Evolutionary conservation across 30 jellyfish, hydroid and myxozoan species (phyloP).

Genomic region (Aurelia coerulea): DNA sequence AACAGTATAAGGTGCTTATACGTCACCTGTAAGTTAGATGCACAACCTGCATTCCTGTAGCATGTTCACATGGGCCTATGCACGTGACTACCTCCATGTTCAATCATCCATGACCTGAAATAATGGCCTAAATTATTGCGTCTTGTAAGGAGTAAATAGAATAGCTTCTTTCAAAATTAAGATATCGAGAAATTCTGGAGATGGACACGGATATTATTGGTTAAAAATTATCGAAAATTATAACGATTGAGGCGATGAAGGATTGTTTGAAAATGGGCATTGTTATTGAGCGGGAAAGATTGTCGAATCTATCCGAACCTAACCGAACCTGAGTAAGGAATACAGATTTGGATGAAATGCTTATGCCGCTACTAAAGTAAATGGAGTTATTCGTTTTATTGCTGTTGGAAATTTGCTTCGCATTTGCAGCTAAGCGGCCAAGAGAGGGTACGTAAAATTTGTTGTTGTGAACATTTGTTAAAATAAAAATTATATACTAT

Average conservation of each 20-base stretch:
- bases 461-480: too few species aligned
- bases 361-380: neutral
- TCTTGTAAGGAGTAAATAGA: neutral
- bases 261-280: too few species aligned
- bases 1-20: conserved; percentile 9
- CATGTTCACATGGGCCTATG: conserved; percentile 40
- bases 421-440: neutral
- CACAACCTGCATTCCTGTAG: conserved; percentile 30
- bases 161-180: too few species aligned
- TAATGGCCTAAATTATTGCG: conserved; percentile 39
- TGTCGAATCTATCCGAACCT: too few species aligned
- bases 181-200: too few species aligned
- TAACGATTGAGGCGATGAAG: too few species aligned
- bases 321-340: too few species aligned
- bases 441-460: neutral
- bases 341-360: neutral
- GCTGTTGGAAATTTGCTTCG: conserved; percentile 9
- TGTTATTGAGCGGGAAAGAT: too few species aligned
- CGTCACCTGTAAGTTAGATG: conserved; percentile 39
- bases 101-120: conserved; percentile 30
- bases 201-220: too few species aligned
- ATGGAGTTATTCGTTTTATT: conserved; percentile 11
- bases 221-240: too few species aligned
- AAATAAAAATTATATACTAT: too few species aligned
- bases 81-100: neutral